These are phyloP conservation scores for Dissostichus mawsoni DNA, from an alignment of 2,113 vertebrate species.

Conservation along the genomic window DNA sequence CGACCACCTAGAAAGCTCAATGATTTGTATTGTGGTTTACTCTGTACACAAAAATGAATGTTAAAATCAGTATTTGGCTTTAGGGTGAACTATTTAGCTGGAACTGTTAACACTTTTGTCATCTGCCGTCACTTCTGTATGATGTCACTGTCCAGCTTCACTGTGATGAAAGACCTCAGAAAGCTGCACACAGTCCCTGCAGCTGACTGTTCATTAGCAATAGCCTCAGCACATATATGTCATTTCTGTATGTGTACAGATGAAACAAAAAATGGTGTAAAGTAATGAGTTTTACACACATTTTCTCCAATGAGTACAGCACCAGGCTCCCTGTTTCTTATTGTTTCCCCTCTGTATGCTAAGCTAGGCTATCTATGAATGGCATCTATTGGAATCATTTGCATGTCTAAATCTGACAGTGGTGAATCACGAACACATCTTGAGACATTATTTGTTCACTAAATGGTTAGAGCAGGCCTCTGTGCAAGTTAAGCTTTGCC, in stretches of 20 bases:
- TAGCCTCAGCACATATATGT: background rate
- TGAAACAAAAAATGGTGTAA: background rate
- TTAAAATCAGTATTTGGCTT: background rate
- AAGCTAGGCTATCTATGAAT: background rate
- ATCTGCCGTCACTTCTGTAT: background rate
- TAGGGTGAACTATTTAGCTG: background rate
- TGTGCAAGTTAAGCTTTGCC: too few species aligned
- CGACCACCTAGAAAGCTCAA: too few species aligned
- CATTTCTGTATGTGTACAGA: background rate
- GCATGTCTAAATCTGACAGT: background rate
- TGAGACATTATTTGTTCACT: too few species aligned
- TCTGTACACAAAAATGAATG: background rate
- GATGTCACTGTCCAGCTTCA: background rate
- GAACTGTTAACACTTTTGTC: background rate
- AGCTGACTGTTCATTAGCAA: background rate
- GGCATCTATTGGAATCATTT: background rate
- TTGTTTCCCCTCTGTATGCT: too few species aligned
- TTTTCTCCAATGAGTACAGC: too few species aligned
- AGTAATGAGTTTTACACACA: background rate
- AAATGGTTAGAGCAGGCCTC: too few species aligned
- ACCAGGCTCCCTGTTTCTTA: background rate
- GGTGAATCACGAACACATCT: too few species aligned
- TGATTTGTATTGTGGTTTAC: too few species aligned
- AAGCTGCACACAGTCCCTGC: background rate
- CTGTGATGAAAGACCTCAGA: too few species aligned